A percentile compares a stretch with the other conserved stretches of the same genome.
These are phyloP conservation scores for Silurus meridionalis DNA, from an alignment of 2,113 vertebrate species.

Conservation along the genomic window DNA sequence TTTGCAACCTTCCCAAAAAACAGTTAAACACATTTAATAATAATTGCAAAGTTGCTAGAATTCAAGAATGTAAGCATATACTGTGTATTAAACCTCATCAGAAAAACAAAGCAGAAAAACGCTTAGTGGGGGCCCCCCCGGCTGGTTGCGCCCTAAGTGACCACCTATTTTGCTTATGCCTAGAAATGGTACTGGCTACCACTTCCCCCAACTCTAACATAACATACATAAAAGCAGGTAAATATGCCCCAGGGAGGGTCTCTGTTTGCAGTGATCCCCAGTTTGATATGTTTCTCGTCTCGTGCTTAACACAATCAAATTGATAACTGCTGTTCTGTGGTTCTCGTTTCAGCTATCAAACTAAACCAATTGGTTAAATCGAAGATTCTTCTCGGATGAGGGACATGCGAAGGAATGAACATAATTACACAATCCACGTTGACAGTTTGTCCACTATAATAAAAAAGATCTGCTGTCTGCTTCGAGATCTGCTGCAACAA, in stretches of 20 bases:
- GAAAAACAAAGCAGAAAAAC: too few relatives aligned
- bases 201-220: neutral
- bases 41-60: too few relatives aligned
- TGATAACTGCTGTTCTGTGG: neutral
- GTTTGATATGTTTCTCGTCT: neutral
- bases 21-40: too few relatives aligned
- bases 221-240: neutral
- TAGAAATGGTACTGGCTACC: too few relatives aligned
- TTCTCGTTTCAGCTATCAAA: neutral
- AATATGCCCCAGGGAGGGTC: neutral
- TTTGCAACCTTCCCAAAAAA: too few relatives aligned
- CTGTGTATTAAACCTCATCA: too few relatives aligned
- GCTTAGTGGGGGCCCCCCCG: too few relatives aligned
- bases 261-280: too few relatives aligned
- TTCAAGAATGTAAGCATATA: too few relatives aligned
- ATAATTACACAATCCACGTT: conserved; percentile 7
- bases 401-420: neutral
- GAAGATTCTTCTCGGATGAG: neutral
- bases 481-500: neutral
- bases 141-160: too few relatives aligned
- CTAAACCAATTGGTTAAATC: neutral
- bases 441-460: neutral
- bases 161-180: too few relatives aligned
- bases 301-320: neutral
- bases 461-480: neutral